Conservation (phyloP, 2,797 vertebrate genomes). For the Periparus ater region DNA sequence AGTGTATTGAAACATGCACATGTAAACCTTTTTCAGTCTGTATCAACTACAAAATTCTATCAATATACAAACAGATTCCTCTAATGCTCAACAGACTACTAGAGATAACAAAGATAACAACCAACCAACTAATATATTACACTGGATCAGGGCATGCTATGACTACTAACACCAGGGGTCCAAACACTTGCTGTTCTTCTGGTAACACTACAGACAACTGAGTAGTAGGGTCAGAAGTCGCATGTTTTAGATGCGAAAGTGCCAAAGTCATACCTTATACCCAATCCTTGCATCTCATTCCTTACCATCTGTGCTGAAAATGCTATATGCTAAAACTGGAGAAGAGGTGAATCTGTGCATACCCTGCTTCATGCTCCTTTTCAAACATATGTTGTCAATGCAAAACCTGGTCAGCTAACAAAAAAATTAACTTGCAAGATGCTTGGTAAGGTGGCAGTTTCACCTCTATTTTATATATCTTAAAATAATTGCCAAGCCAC, state of each 20-base stretch:
- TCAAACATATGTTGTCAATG: not conserved
- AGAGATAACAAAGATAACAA: not conserved
- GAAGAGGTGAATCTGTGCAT: not conserved
- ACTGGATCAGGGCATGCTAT: not conserved
- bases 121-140: not conserved
- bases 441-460: not conserved
- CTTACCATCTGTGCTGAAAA: not conserved
- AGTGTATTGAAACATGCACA: not conserved
- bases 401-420: not conserved
- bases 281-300: not conserved
- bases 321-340: not conserved
- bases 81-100: not conserved
- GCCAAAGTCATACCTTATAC: not conserved
- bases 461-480: not conserved
- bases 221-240: not conserved
- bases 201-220: not conserved
- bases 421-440: not conserved
- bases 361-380: not conserved
- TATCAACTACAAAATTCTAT: not conserved
- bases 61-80: not conserved
- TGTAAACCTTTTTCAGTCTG: not conserved
- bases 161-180: not conserved
- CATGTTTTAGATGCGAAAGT: not conserved
- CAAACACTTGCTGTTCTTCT: not conserved
- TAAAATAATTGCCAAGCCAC: not conserved